Base-by-base conservation (phyloP, 2,113 vertebrate species). In the Lamprologus lemairii region DNA sequence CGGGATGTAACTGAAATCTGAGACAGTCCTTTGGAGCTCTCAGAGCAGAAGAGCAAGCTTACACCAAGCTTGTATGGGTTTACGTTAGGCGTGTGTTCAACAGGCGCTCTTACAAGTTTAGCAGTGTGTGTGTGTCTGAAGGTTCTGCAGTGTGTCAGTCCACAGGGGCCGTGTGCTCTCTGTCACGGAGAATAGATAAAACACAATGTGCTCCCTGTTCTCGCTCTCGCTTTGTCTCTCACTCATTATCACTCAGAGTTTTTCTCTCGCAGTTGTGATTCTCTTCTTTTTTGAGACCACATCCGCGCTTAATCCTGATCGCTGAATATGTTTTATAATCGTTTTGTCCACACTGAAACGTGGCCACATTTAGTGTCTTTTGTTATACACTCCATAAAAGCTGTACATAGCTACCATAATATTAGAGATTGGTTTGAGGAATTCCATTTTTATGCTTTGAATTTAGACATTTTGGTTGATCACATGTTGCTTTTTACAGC, bases 151-250 rank as follows among this genome's bases (percentile, higher is more conserved):
- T 87, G 91, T 93, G 91, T 94, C 92, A 91, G 26, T 88, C 42
- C 83, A 81, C 81, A 81, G 75, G 68, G 75, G 83, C 90, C 3
- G 73, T 86, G 83, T 87, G 89, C 89, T 85, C 89, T 81, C 71
- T 93, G 92, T 93, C 93, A 91, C 85, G 14, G 90, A 82, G 78
- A 63, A 68, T 14, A 87, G 90, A 92, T 92, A 31, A 91, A 91
- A 93, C 93, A 95, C 92, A 93, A 91, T 89, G 89, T 92, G 79
- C 89, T 86, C 92, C 73, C 65, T 93, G 90, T 93, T 84, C 86
- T 86, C 81, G 40, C 89, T 88, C 42, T 68, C 37, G 82, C 83
- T 49, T 31, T 55, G 23, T 90, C 80, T 82, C 13, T 86, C 79
- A 2, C 4, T 75, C 86, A 10, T 16, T 51, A 83, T 84, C 23